Conservation (phyloP, 2,888 invertebrate genomes). For the Callosobruchus maculatus region DNA sequence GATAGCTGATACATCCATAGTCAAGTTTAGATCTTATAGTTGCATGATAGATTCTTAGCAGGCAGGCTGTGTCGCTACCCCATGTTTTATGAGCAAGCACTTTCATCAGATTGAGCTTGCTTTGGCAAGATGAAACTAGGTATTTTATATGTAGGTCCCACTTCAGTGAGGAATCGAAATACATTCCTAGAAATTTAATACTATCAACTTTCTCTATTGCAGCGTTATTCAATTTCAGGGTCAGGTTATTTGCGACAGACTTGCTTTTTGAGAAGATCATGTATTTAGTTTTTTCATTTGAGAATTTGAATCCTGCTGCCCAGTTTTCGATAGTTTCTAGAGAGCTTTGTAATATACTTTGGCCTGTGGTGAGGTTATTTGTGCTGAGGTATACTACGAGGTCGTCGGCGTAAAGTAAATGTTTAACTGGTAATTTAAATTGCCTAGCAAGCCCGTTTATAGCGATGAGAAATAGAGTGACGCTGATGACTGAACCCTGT, state of each 20-base stretch:
- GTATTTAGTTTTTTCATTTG: neutral
- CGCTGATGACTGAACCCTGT: constrained; percentile 1
- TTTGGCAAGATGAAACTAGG: neutral
- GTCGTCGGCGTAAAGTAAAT: constrained; percentile 5
- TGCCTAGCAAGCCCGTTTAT: neutral
- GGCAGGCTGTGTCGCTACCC: neutral
- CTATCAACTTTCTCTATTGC: neutral
- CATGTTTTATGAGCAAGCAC: neutral
- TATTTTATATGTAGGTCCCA: constrained; percentile 1
- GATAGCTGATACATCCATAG: constrained; percentile 1
- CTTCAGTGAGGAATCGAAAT: neutral
- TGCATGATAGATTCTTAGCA: neutral
- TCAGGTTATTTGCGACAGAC: neutral
- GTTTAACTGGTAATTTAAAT: neutral
- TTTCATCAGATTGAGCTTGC: neutral
- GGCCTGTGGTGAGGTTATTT: neutral
- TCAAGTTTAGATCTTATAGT: neutral
- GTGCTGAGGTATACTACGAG: neutral
- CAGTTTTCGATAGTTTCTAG: neutral
- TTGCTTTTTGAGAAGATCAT: neutral
- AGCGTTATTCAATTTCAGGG: neutral
- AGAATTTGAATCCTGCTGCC: neutral
- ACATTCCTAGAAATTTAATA: neutral
- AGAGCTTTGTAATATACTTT: neutral
- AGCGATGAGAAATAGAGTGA: constrained; percentile 1